Evolutionary conservation across 2,888 invertebrate species (phyloP), one percentile per base, ranked within the genome.

Genomic region (Prosopocoilus inquinatus): DNA sequence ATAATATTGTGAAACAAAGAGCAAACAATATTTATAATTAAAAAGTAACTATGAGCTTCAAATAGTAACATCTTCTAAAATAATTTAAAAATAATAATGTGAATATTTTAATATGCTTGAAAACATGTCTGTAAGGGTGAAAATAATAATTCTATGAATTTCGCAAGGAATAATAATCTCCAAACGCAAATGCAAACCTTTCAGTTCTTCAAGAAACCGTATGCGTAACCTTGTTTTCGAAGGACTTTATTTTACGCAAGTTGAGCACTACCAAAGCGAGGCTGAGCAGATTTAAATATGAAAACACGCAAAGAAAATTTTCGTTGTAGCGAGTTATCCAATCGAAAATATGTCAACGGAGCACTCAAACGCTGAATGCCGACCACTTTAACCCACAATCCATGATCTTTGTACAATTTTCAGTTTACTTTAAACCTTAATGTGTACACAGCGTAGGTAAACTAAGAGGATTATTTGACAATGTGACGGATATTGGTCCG

Each of bases 341-440:
- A 54, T 46, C 50, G 61, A 55, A 61, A 66, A 65, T 55, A 63
- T 63, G 65, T 66, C 66, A 66, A 64, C 63, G 57, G 59, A 62
- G 50, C 66, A 65, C 66, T 66, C 64, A 63, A 60, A 52, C 13
- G 34, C 38, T 61, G 59, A 65, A 65, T 61, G 46, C 55, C 36
- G 50, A 52, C 57, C 64, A 66, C 63, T 64, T 63, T 62, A 59
- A 53, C 53, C 55, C 33, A 47, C 52, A 56, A 61, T 56, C 53
- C 63, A 55, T 49, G 51, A 62, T 57, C 50, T 58, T 57, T 47
- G 49, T 45, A 59, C 63, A 64, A 64, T 64, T 64, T 55, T 49
- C 58, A 60, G 59, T 64, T 62, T 59, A 53, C 51, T 54, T 54
- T 53, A 53, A 52, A 35, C 44, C 47, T 52, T 33, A 52, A 56